Base-by-base conservation (phyloP, 2,888 invertebrate species). In the Dicyrtomina minuta region DNA sequence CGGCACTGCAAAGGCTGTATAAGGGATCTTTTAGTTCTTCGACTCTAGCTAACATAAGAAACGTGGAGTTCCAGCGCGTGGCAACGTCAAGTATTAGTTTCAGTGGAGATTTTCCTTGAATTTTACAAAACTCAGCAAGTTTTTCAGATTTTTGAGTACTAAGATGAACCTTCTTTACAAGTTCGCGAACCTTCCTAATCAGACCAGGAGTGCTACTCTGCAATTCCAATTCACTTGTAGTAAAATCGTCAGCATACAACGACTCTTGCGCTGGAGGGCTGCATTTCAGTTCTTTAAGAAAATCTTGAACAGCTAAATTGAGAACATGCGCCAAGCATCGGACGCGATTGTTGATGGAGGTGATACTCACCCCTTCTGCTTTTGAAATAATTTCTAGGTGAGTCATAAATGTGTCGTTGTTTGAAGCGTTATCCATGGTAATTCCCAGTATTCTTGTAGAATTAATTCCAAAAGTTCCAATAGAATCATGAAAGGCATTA, bases 21-120 rank as follows among this genome's bases (percentile, higher is more conserved):
- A 60, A 39, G 10, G 60, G 60, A 22, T 12, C 13, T 24, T 60
- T 60, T 12, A 60, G 13, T 43, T 43, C 24, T 22, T 44, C 44
- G 20, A 44, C 60, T 44, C 60, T 60, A 44, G 20, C 22, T 10
- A 43, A 44, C 44, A 60, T 60, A 39, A 24, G 6, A 60, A 44
- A 60, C 12, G 60, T 60, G 15, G 44, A 43, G 15, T 60, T 60
- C 44, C 44, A 60, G 6, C 60, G 20, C 3, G 41, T 41, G 5
- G 20, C 17, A 15, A 43, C 43, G 24, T 60, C 60, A 17, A 60
- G 5, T 24, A 60, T 44, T 5, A 24, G 44, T 12, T 60, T 17
- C 2, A 60, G 26, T 13, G 20, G n/a, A 3, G 43, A n/a, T 3
- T 22, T 44, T 4, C 22, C 39, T 6, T 20, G 4, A 13, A 12